Evolutionary conservation across 2,888 invertebrate genomes (phyloP).

Genomic region (Cenopis cana): DNA sequence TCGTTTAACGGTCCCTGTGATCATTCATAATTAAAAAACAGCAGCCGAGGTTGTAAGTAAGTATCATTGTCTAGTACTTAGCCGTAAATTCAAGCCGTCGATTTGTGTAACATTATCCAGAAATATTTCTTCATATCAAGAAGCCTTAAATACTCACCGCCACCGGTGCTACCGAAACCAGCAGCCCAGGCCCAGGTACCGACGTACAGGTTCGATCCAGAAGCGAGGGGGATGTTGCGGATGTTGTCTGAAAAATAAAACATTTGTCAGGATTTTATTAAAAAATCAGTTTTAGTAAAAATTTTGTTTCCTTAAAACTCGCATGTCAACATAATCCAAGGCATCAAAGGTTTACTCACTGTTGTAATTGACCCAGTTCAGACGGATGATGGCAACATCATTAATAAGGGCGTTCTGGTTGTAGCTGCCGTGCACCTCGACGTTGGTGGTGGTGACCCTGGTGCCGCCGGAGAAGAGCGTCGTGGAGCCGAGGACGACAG

Average conservation of each 20-base stretch:
- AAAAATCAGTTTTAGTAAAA: no score
- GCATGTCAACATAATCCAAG: no score
- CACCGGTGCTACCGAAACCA: constrained; percentile 58
- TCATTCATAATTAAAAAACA: no score
- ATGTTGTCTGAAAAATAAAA: constrained; percentile 39
- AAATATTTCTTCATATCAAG: no score
- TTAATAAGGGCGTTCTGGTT: constrained; percentile 45
- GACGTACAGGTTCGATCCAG: constrained; percentile 46
- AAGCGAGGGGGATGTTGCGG: constrained; percentile 49
- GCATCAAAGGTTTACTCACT: constrained; percentile 48
- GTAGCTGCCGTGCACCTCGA: constrained; percentile 54
- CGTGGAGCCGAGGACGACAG: constrained; percentile 54
- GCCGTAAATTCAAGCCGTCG: no score
- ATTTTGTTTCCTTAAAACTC: no score
- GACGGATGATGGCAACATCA: constrained; percentile 59
- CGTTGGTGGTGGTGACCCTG: constrained; percentile 51
- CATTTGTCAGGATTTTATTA: no score
- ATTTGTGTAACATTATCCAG: no score
- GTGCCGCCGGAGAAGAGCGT: constrained; percentile 54
- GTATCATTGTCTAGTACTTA: no score
- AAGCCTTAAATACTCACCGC: constrained; percentile 50
- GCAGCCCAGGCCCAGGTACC: constrained; percentile 51
- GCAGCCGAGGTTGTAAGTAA: no score
- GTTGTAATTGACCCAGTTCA: constrained; percentile 37
- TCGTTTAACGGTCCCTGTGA: no score